Base-by-base conservation (phyloP, 23 tunicate genomes). In the Halocynthia roretzi region DNA sequence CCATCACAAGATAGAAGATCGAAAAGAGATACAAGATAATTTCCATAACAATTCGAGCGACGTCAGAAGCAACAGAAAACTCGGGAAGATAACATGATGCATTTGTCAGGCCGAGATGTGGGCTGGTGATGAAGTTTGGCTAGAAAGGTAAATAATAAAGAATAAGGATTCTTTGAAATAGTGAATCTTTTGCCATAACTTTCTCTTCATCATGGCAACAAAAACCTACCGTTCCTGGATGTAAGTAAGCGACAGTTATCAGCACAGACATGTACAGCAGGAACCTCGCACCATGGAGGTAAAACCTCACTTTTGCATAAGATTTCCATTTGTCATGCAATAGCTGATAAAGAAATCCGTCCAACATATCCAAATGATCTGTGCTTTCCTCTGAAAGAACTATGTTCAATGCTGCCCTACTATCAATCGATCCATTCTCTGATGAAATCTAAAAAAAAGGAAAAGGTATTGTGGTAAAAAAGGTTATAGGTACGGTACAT, bases 271-370 rank as follows among this genome's bases (percentile, higher is more conserved):
- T 77, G 55, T 78, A 92, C 69, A 92, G 7, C 57, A 82, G 44
- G 51, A 92, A 92, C 8, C 57, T 69, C 4, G 66, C 71, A 18
- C 56, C 84, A 10, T 74, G 55, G 22, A 31, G 71, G 54, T 86
- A 92, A 66, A 92, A 92, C 48, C 73, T 71, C 11, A 82, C 56
- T 73, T 92, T 92, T 23, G 85, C 98, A 60, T 92, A 92, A 5
- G 76, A 66, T 74, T 92, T 92, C 98, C 98, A 92, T 65, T 92
- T 92, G 44, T 92, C 98, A 62, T 92, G 98, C 12, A 92, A 63
- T 0, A 92, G 70, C 62, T 92, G 98, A 65, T 81, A 92, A 5
- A 86, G 57, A 20, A 92, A 53, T 0, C 98, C 98, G 68, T 92
- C 98, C 85, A 92, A 66, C 98, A 92, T 92, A 6, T 78, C 81